Conservation (phyloP, 2,113 vertebrate species). For the Phaethornis superciliosus region DNA sequence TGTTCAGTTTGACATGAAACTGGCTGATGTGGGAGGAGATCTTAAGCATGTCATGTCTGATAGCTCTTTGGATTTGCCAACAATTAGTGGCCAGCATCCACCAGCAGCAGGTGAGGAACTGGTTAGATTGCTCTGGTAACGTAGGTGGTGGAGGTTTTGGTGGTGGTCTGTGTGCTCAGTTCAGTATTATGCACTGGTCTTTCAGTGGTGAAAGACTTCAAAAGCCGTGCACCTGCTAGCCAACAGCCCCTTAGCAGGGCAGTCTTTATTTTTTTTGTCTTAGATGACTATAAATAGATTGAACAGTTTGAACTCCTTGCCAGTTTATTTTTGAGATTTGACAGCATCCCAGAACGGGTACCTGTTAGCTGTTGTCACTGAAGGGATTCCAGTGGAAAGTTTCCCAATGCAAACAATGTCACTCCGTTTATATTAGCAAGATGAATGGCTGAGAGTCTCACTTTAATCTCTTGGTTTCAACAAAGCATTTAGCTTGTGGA, state of each 20-base stretch:
- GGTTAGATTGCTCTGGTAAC: slow-evolving; percentile 98
- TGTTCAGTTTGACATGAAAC: slow-evolving; percentile 98
- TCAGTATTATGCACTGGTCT: slow-evolving; percentile 63
- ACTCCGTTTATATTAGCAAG: not conserved
- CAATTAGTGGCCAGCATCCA: slow-evolving; percentile 94
- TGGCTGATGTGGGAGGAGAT: slow-evolving; percentile 95
- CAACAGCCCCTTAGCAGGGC: slow-evolving; percentile 52
- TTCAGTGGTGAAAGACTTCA: slow-evolving; percentile 35
- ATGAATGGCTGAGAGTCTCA: not conserved
- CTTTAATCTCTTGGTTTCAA: slow-evolving; percentile 7
- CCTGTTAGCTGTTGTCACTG: slow-evolving; percentile 26
- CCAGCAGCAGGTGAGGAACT: slow-evolving; percentile 99
- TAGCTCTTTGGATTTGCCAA: slow-evolving; percentile 99
- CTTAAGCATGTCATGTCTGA: slow-evolving; percentile 99
- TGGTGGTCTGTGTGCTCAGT: slow-evolving; percentile 43
- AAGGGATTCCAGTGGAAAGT: slow-evolving; percentile 1
- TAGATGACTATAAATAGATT: slow-evolving; percentile 41
- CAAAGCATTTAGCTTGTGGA: not conserved
- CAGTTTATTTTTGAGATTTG: slow-evolving; percentile 47
- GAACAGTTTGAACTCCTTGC: slow-evolving; percentile 38
- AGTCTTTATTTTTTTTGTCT: slow-evolving; percentile 22
- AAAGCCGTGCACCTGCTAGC: slow-evolving; percentile 40
- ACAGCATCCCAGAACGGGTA: not conserved
- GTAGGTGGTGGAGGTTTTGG: slow-evolving; percentile 27
- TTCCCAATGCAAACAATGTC: not conserved